Evolutionary conservation across 2,797 vertebrate species (phyloP).

Genomic region (Sebastes diploproa): DNA sequence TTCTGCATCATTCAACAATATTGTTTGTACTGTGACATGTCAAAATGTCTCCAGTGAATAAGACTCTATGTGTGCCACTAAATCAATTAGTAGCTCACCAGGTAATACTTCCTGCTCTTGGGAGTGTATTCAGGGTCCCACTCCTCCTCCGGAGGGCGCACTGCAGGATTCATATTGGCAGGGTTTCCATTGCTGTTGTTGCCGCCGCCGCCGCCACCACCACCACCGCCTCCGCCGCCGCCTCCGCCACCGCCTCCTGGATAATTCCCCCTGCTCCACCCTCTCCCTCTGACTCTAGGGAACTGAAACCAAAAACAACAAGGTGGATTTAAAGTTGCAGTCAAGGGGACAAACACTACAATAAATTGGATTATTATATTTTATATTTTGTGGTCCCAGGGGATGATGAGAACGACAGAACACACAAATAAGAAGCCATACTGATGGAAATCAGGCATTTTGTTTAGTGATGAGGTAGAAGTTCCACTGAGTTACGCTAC

Average conservation of each 20-base stretch:
- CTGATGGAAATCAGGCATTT: conserved; percentile 37
- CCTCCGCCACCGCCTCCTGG: conserved; percentile 64
- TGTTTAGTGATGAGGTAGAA: conserved; percentile 41
- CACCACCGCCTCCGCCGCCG: rapidly evolving
- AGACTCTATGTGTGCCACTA: not conserved
- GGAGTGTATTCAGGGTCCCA: conserved; percentile 99
- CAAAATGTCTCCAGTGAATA: not conserved
- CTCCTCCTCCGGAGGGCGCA: conserved; percentile 91
- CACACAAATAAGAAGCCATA: conserved; percentile 12
- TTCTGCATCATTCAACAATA: too few species aligned
- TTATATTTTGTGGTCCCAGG: not conserved
- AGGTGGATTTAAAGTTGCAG: not conserved
- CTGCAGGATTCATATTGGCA: conserved; percentile 85
- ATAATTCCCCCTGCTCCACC: conserved; percentile 94
- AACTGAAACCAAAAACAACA: conserved; percentile 77
- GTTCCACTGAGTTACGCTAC: conserved; percentile 45
- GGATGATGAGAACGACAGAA: not conserved
- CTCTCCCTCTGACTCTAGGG: conserved; percentile 93
- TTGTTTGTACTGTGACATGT: not conserved
- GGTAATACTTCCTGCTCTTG: conserved; percentile 98
- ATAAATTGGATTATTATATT: not conserved
- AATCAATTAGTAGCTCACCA: conserved; percentile 80
- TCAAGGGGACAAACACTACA: not conserved
- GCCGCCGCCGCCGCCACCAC: rapidly evolving
- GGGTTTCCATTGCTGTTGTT: conserved; percentile 91